Evolutionary conservation across 2,888 invertebrate species (phyloP), one percentile per base, ranked within the genome.

Genomic region (Trimorus sp.): DNA sequence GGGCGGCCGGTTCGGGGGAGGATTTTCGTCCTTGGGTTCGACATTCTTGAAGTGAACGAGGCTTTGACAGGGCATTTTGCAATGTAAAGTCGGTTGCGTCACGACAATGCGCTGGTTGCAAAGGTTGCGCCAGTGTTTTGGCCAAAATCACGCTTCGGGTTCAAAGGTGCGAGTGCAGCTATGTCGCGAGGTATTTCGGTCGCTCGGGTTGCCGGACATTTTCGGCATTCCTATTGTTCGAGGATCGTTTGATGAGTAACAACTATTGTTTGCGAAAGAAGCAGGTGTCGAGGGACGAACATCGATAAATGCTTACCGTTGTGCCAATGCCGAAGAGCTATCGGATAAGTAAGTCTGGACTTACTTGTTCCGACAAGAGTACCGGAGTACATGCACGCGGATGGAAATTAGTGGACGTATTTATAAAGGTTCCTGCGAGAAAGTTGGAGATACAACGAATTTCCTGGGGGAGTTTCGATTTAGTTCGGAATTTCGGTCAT

Each of bases 11-110:
- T 40, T 40, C 40, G 11, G 7, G 40, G 11, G 1, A 11, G 1
- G 9, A 40, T 40, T 37, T 16, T 37, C 37, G 38, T 40, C n/a
- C 49, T 26, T 58, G 40, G 40, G 56, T 63, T 65, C 65, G 77
- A 65, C 77, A 77, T 77, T 77, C 70, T 59, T 37, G 6, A 45
- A 59, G 60, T 69, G 63, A 77, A 77, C 45, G 69, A 69, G 59
- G 60, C 54, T 60, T 68, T 58, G 70, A 59, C 70, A 54, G 49
- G 49, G 37, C 53, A 38, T 70, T 77, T 77, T 60, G 77, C 70
- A 77, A 77, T 48, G 42, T 42, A 15, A 12, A 59, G 9, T 48
- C 38, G 40, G 40, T 77, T 77, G 70, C 77, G 36, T 63, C 76
- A 76, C 62, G 40, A 58, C 65, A 45, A 58, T 71, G 11, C 38